Conservation (phyloP, 2,888 invertebrate genomes). For the Poecilus cupreus region DNA sequence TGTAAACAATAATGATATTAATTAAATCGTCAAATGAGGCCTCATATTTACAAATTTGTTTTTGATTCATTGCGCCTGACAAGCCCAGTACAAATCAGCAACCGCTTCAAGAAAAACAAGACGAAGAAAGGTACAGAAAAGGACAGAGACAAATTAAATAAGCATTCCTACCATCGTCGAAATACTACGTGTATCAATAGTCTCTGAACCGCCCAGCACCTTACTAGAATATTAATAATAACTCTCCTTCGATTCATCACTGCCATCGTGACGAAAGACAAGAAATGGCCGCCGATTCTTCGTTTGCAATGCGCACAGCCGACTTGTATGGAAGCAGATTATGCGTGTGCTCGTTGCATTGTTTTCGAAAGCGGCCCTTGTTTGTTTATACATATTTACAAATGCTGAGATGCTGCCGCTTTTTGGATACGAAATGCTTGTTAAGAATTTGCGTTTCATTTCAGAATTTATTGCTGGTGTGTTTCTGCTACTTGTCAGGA, state of each 20-base stretch:
- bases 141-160: conserved; percentile 43
- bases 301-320: neutral
- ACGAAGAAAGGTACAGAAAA: neutral
- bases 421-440: neutral
- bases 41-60: conserved; percentile 43
- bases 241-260: conserved; percentile 37
- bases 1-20: conserved; percentile 34
- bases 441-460: conserved; percentile 17
- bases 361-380: conserved; percentile 17
- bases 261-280: conserved; percentile 33
- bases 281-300: neutral
- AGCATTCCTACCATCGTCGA: conserved; percentile 30
- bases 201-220: conserved; percentile 16
- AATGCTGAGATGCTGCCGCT: neutral
- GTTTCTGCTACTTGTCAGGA: conserved; percentile 3
- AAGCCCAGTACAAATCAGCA: conserved; percentile 17
- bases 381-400: conserved; percentile 30
- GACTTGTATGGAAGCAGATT: neutral
- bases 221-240: conserved; percentile 54
- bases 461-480: conserved; percentile 4
- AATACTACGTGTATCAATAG: conserved; percentile 39
- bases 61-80: conserved; percentile 47
- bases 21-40: conserved; percentile 38
- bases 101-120: conserved; percentile 26
- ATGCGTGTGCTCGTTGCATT: conserved; percentile 6